These are phyloP conservation scores for Ferrisia virgata DNA, from an alignment of 2,888 invertebrate species.

Conservation along the genomic window DNA sequence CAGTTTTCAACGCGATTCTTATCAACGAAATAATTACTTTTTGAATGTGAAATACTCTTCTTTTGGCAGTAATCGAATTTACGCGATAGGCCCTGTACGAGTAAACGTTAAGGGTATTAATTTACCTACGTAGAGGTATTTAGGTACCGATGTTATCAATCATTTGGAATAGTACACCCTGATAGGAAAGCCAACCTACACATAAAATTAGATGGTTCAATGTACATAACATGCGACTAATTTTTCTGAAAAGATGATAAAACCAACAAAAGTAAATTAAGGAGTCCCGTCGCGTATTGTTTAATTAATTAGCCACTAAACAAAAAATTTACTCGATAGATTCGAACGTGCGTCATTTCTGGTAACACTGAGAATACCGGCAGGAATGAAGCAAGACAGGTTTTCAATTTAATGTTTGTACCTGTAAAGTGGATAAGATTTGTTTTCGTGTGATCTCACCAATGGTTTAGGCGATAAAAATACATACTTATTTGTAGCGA, in stretches of 20 bases:
- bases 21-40: not conserved
- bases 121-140: too few relatives aligned
- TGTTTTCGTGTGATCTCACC: not conserved
- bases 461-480: not conserved
- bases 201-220: not conserved
- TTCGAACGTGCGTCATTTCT: slow-evolving; percentile 3
- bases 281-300: not conserved
- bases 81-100: too few relatives aligned
- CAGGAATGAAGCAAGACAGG: slow-evolving; percentile 31
- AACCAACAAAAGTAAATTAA: not conserved
- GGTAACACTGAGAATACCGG: slow-evolving; percentile 21
- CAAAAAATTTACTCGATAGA: slow-evolving; percentile 8
- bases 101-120: not conserved
- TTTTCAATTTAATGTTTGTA: slow-evolving; percentile 19
- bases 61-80: not conserved
- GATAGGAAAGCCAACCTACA: not conserved
- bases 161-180: not conserved
- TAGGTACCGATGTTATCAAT: not conserved
- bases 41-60: not conserved
- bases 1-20: not conserved
- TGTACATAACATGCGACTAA: not conserved
- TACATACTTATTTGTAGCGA: not conserved
- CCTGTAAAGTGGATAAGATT: slow-evolving; percentile 24
- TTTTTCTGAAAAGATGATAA: not conserved
- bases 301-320: slow-evolving; percentile 7